Evolutionary conservation across 1,140 invertebrate genomes (phyloP), one percentile per base, ranked within the genome.

Genomic region (Phymorhynchus buccinoides): DNA sequence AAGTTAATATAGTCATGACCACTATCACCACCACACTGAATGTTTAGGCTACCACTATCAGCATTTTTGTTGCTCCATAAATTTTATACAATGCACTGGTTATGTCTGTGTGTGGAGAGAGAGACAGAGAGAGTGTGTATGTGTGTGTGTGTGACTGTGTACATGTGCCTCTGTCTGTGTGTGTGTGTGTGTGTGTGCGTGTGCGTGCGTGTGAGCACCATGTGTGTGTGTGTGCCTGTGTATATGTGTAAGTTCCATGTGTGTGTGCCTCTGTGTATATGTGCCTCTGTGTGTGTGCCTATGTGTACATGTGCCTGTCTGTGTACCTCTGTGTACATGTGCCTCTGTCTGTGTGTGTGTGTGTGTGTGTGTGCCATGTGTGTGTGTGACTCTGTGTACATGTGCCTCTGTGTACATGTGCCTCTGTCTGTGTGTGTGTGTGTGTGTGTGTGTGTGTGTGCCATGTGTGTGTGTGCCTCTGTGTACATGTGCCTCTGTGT

Each of bases 271-370:
- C 16, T 62, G 56, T 62, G 56, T 22, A 3, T 62, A 27, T 62
- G 56, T 62, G 7, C 27, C 7, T 37, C 9, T 75, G 39, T 75
- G 71, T 22, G 39, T 75, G 32, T 14, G 71, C 35, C 3, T 75
- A 27, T 32, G 35, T 75, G 12, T 75, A 32, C 35, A 3, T 75
- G 39, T 41, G 71, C 3, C 3, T 37, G 39, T 12, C 9, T 7
- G 12, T 75, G 41, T 18, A n/a, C n/a, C n/a, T n/a, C n/a, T n/a
- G 71, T 75, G 30, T 75, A 27, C 71, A 75, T 75, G 12, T 75
- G 71, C 35, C 12, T 75, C 16, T 41, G 71, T 9, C 3, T 37
- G 39, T 12, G 32, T 7, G 12, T 75, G 41, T 18, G 35, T 39
- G 16, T 39, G 41, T 42, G 41, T 22, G 41, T 16, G 41, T 37